Evolutionary conservation across 2,888 invertebrate species (phyloP).

Genomic region (Deladenus siricidicola): DNA sequence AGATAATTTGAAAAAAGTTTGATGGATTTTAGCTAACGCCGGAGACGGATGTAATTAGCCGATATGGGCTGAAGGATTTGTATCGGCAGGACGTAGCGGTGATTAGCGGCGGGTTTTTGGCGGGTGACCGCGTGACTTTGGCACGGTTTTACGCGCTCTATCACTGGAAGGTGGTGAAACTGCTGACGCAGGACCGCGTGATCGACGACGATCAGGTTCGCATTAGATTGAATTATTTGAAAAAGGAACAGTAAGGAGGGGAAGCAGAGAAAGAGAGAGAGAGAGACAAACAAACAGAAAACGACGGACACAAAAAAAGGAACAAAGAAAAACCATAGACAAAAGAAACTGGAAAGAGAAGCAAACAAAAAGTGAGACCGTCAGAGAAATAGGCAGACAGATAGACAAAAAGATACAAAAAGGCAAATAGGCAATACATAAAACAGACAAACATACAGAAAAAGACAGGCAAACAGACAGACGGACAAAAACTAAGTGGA

Average conservation of each 20-base stretch:
- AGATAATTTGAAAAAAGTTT: not conserved
- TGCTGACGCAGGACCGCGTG: slow-evolving; percentile 20
- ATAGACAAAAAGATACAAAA: too few species aligned
- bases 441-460: not conserved
- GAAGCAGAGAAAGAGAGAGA: slow-evolving; percentile 15
- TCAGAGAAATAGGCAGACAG: too few species aligned
- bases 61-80: slow-evolving; percentile 39
- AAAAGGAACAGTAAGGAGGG: not conserved
- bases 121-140: slow-evolving; percentile 19
- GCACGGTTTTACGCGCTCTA: slow-evolving; percentile 27
- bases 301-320: too few species aligned
- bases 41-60: slow-evolving; percentile 14
- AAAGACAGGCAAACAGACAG: too few species aligned
- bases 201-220: slow-evolving; percentile 53
- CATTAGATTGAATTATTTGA: too few species aligned
- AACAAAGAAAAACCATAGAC: too few species aligned
- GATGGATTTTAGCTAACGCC: slow-evolving; percentile 26
- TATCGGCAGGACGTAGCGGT: slow-evolving; percentile 44
- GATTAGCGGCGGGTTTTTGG: slow-evolving; percentile 25
- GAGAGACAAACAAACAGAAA: too few species aligned
- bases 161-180: slow-evolving; percentile 27
- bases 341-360: too few species aligned
- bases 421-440: slow-evolving; percentile 53
- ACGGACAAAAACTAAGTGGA: too few species aligned
- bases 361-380: too few species aligned